These are phyloP conservation scores for Neoscelio sp. DNA, from an alignment of 2,888 invertebrate genomes.

Conservation along the genomic window DNA sequence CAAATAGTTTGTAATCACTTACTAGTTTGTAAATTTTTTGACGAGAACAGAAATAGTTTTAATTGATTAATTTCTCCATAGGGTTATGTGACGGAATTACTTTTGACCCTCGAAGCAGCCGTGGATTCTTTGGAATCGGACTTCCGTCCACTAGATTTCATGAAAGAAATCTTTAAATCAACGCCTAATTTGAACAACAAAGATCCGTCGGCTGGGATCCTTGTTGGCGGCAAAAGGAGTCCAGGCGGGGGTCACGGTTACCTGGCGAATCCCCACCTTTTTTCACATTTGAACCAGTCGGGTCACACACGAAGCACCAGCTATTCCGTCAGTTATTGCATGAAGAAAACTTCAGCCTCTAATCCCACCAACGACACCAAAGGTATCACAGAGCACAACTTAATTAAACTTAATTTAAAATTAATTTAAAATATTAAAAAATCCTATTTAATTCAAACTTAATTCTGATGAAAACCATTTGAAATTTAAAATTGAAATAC, in stretches of 20 bases:
- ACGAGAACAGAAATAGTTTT: no score
- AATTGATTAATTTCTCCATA: conserved; percentile 76
- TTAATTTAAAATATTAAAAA: no score
- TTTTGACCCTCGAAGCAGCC: conserved; percentile 97
- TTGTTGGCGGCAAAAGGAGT: conserved; percentile 80
- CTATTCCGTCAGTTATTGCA: conserved; percentile 95
- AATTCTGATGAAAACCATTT: background rate
- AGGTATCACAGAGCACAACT: conserved; percentile 78
- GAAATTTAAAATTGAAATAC: background rate
- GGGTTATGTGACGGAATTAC: conserved; percentile 98
- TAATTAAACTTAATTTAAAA: no score
- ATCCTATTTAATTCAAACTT: no score
- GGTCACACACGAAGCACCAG: conserved; percentile 96
- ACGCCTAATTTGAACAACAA: conserved; percentile 97
- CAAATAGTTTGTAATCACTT: no score
- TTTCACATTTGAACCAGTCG: conserved; percentile 84
- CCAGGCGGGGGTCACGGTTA: conserved; percentile 85
- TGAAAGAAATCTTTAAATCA: conserved; percentile 98
- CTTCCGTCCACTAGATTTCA: conserved; percentile 95
- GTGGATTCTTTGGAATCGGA: conserved; percentile 97
- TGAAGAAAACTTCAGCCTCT: conserved; percentile 87
- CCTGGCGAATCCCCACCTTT: conserved; percentile 77
- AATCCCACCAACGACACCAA: conserved; percentile 82
- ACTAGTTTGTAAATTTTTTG: no score
- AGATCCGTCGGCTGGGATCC: conserved; percentile 84